phyloP scores from a whole-genome alignment of 1,140 invertebrate species.

The Lamellibrachia luymesi region DNA sequence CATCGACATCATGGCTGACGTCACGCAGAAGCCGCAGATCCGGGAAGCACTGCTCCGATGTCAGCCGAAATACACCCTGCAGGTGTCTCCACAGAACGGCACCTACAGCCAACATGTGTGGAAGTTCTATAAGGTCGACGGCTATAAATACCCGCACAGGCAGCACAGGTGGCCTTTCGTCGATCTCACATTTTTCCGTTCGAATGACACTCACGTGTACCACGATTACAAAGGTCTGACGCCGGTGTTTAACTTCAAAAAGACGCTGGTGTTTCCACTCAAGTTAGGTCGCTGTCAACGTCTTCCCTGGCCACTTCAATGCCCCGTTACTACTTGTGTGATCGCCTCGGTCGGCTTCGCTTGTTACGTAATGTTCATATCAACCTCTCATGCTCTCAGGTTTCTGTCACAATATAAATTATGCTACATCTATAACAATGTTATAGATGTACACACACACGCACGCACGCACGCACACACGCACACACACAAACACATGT shows the following conservation, averaged over 20 bases:
- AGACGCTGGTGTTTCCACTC: background rate
- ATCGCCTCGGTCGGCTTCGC: too few relatives aligned
- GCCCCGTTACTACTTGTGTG: too few relatives aligned
- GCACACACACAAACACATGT: too few relatives aligned
- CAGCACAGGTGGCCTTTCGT: background rate
- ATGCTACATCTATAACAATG: too few relatives aligned
- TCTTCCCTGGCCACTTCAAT: background rate
- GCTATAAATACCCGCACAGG: background rate
- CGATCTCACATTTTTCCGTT: background rate
- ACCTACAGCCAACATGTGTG: background rate
- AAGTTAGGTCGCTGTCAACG: background rate
- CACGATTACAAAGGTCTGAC: background rate
- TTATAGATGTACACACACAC: too few relatives aligned
- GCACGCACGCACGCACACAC: too few relatives aligned
- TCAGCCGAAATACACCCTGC: background rate
- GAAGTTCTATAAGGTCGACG: background rate
- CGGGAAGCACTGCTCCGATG: background rate
- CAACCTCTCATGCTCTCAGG: too few relatives aligned
- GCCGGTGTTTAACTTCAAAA: conserved; percentile 4
- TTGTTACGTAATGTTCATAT: too few relatives aligned
- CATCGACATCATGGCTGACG: conserved; percentile 10
- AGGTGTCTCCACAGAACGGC: background rate
- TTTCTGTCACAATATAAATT: too few relatives aligned
- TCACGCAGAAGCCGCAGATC: background rate
- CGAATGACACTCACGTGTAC: background rate